These are phyloP conservation scores for Vulpes ferrilata DNA, from an alignment of 2,113 vertebrate genomes.

Conservation along the genomic window DNA sequence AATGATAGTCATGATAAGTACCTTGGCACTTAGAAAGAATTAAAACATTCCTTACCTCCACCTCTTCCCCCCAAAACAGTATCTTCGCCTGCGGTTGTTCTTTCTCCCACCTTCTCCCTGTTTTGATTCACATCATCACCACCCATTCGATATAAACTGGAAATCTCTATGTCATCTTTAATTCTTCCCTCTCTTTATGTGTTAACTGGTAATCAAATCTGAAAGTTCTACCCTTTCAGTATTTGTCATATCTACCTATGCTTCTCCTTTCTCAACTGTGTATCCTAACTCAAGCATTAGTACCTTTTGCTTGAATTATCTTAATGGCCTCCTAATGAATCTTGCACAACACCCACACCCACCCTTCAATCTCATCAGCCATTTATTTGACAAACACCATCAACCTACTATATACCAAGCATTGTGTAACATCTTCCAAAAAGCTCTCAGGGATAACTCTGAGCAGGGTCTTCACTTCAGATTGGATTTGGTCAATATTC, in stretches of 20 bases:
- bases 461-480: neutral
- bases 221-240: neutral
- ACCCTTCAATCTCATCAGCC: neutral
- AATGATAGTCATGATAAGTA: neutral
- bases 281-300: neutral
- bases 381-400: neutral
- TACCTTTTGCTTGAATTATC: neutral
- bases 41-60: neutral
- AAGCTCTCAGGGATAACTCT: neutral
- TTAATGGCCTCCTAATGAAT: neutral
- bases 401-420: neutral
- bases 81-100: neutral
- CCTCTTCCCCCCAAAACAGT: neutral
- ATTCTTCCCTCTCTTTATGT: neutral
- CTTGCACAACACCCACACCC: neutral
- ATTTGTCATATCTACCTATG: neutral
- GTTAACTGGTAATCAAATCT: slow-evolving; percentile 2
- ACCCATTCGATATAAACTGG: neutral
- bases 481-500: neutral
- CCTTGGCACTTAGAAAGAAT: neutral
- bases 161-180: neutral
- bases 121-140: neutral
- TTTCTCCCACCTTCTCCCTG: neutral
- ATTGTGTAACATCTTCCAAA: neutral
- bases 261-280: neutral